A percentile compares a stretch with the other conserved stretches of the same genome.
Evolutionary conservation across 2,113 vertebrate species (phyloP).

Genomic region (Haplochromis burtoni): DNA sequence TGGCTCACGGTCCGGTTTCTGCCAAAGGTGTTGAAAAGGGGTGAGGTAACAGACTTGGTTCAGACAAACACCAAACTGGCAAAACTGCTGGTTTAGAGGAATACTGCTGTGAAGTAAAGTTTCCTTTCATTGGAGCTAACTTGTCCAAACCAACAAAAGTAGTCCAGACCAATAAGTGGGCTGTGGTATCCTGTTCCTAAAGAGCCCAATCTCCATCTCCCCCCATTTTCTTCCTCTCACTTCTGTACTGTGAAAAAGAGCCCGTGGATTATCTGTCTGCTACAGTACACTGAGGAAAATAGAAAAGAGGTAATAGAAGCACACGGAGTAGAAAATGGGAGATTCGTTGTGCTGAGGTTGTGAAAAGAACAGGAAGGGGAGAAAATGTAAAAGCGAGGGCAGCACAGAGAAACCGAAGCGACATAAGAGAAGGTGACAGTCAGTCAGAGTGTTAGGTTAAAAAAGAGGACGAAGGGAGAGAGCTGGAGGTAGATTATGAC

Average conservation of each 20-base stretch:
- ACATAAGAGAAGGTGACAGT: background rate
- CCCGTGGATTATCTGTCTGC: background rate
- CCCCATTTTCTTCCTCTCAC: background rate
- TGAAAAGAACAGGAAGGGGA: background rate
- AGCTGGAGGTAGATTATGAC: background rate
- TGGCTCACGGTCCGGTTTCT: background rate
- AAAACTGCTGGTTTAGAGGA: background rate
- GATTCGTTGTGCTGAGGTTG: background rate
- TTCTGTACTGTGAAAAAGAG: background rate
- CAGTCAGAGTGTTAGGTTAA: background rate
- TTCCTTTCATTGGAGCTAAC: background rate
- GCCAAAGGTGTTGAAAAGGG: background rate
- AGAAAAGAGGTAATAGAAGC: background rate
- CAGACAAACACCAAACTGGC: background rate
- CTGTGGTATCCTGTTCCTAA: background rate
- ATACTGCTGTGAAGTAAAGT: background rate
- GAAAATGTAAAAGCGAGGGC: background rate
- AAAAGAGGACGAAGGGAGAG: background rate
- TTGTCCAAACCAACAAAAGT: background rate
- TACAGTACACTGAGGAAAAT: background rate
- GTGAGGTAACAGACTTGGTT: background rate
- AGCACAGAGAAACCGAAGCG: background rate
- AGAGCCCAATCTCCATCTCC: background rate
- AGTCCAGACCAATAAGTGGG: background rate
- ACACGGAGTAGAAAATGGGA: background rate